Percentiles rank a stretch among this genome's conserved stretches.
Evolutionary conservation across 2,888 invertebrate species (phyloP).

Genomic region (Electrophaes corylata): DNA sequence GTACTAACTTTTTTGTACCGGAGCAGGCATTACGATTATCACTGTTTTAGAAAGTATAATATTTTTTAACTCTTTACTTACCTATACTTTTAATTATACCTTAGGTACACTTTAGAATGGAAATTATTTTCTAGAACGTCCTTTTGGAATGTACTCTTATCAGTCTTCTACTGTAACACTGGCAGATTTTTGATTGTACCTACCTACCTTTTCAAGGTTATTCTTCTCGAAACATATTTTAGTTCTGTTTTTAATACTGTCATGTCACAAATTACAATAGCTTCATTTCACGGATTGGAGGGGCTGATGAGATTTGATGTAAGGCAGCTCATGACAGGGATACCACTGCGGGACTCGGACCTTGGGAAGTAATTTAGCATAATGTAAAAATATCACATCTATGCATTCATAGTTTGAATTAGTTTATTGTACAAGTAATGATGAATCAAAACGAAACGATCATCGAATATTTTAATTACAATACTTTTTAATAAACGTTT

Average conservation of each 20-base stretch:
- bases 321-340: not conserved
- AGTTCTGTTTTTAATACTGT: not conserved
- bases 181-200: not conserved
- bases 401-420: not conserved
- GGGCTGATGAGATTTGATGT: not conserved
- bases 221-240: not conserved
- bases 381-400: not conserved
- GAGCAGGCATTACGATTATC: not conserved
- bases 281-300: not conserved
- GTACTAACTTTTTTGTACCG: not conserved
- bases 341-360: not conserved
- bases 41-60: not conserved
- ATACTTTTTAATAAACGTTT: not conserved
- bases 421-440: not conserved
- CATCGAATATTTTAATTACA: not conserved
- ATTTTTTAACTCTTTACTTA: not conserved
- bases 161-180: not conserved
- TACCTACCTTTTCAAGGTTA: not conserved
- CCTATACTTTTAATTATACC: not conserved
- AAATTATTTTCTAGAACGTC: not conserved
- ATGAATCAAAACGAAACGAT: not conserved
- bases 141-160: not conserved
- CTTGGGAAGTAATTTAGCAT: not conserved
- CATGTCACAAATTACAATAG: constrained; percentile 5
- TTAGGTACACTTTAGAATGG: not conserved